phyloP scores from a whole-genome alignment of 2,113 vertebrate genomes.

The Corythornis cristatus region DNA sequence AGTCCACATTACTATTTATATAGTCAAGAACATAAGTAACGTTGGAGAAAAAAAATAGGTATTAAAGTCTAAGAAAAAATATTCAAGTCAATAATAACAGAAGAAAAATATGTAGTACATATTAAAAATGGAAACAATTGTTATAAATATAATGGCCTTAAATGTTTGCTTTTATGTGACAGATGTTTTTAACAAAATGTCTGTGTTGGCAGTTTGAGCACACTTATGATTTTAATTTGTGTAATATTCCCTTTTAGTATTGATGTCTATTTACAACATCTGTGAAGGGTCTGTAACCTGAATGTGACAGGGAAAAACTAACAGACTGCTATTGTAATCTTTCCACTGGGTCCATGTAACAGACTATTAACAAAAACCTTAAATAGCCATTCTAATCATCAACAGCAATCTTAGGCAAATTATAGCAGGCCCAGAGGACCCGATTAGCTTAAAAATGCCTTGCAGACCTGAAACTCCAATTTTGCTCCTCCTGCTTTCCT shows the following conservation, averaged over 20 bases:
- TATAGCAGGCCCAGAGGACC: slow-evolving; percentile 73
- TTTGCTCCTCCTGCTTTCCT: slow-evolving; percentile 28
- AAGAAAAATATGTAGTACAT: slow-evolving; percentile 57
- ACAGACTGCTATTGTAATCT: slow-evolving; percentile 70
- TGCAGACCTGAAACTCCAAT: slow-evolving; percentile 65
- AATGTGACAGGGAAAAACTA: slow-evolving; percentile 77
- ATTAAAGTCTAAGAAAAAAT: slow-evolving; percentile 53
- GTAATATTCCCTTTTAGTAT: slow-evolving; percentile 70
- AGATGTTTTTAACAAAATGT: slow-evolving; percentile 78
- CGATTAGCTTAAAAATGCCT: slow-evolving; percentile 75
- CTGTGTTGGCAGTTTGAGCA: slow-evolving; percentile 68
- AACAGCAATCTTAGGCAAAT: slow-evolving; percentile 76
- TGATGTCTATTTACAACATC: slow-evolving; percentile 75
- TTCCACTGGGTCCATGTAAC: slow-evolving; percentile 69
- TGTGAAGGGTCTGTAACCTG: slow-evolving; percentile 74
- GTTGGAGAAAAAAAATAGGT: slow-evolving; percentile 56
- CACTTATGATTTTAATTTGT: slow-evolving; percentile 78
- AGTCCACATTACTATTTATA: slow-evolving; percentile 18
- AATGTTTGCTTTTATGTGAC: slow-evolving; percentile 77
- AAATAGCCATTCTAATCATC: slow-evolving; percentile 77
- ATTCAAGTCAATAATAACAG: slow-evolving; percentile 52
- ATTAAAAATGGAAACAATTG: slow-evolving; percentile 72
- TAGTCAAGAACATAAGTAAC: slow-evolving; percentile 16
- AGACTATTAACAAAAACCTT: slow-evolving; percentile 78
- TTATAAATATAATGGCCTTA: slow-evolving; percentile 63